A percentile compares a stretch with the other conserved stretches of the same genome.
Evolutionary conservation across 2,797 vertebrate species (phyloP).

Genomic region (Protonibea diacanthus): DNA sequence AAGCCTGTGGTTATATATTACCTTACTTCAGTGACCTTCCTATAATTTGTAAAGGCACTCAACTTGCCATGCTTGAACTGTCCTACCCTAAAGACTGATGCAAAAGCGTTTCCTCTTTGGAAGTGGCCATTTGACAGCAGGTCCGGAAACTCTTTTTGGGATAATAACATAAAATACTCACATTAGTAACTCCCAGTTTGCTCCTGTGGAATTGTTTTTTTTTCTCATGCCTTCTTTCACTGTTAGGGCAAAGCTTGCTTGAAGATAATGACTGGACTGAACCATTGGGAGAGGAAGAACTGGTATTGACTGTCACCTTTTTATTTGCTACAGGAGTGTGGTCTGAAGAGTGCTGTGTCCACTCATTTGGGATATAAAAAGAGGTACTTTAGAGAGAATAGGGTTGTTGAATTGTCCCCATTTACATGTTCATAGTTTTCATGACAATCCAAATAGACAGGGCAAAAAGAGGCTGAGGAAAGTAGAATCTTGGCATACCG

Average conservation of each 20-base stretch:
- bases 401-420: conserved; percentile 72
- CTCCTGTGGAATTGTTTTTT: conserved; percentile 76
- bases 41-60: conserved; percentile 75
- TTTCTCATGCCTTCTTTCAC: conserved; percentile 69
- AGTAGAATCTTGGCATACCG: conserved; percentile 83
- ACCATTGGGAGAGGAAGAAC: conserved; percentile 66
- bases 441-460: conserved; percentile 87
- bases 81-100: conserved; percentile 76
- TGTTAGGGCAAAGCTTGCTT: conserved; percentile 66
- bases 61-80: conserved; percentile 78
- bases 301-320: conserved; percentile 63
- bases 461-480: conserved; percentile 75
- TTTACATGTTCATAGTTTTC: conserved; percentile 76
- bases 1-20: conserved; percentile 79
- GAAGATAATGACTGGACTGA: conserved; percentile 58
- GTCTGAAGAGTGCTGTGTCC: conserved; percentile 66
- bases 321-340: conserved; percentile 68
- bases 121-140: conserved; percentile 61
- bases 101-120: conserved; percentile 74
- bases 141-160: conserved; percentile 77
- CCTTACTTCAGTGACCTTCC: conserved; percentile 72
- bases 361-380: conserved; percentile 75
- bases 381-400: conserved; percentile 80
- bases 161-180: conserved; percentile 61
- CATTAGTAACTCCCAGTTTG: conserved; percentile 69